Base-by-base conservation (phyloP, 2,888 invertebrate genomes). In the Adelognathus sp. region DNA sequence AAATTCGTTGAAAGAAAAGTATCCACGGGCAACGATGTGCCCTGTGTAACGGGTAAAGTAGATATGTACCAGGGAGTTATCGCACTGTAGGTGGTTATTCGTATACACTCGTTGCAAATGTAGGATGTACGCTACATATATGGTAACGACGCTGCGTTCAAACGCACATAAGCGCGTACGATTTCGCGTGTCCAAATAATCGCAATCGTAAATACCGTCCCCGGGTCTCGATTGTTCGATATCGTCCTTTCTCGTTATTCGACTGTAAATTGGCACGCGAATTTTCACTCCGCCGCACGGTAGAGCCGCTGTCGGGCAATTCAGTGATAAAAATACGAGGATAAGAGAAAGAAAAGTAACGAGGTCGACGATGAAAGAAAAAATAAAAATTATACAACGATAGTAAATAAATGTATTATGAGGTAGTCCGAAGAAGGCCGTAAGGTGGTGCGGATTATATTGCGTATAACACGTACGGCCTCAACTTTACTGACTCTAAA, bases 181-280 rank as follows among this genome's bases (percentile, higher is more conserved):
- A 9, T 9, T n/a, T 61, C 39, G 52, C 44, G 36, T 36, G 46
- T 46, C 14, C 63, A 54, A 63, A 73, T 64, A 78, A 77, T 78
- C 77, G 52, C 50, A 33, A 63, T 78, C 77, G 77, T 78, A 73
- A 73, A 78, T 54, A 70, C 27, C 27, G n/a, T 46, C 18, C 16
- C n/a, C 56, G 18, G 18, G 14, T 27, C 29, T 31, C 73, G 50
- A 78, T 78, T 73, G 73, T 78, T 73, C 58, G 73, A 78, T 69
- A 73, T 69, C 67, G 69, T 63, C 11, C 14, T 14, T 70, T 66
- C 67, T 52, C 77, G 72, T 77, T 77, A 67, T 56, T 77, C 58
- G 33, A 52, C 27, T 54, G 71, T 31, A 72, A 72, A 77, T 77
- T 73, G 61, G 72, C 46, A 58, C 76, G 41, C 21, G 50, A 50